Evolutionary conservation across 2,888 invertebrate genomes (phyloP).

Genomic region (Volucella inanis): DNA sequence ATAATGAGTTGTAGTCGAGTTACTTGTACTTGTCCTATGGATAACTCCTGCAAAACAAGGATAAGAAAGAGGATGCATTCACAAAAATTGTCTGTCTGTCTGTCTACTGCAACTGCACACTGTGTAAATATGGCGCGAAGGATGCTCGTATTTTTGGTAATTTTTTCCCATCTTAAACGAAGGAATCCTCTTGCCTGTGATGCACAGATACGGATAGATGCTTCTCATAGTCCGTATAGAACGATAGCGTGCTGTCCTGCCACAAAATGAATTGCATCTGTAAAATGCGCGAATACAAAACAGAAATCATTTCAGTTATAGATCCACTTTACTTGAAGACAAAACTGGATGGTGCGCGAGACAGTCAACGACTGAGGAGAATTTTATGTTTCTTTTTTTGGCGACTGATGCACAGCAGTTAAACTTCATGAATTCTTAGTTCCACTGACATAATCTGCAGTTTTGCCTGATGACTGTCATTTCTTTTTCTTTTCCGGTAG

Average conservation of each 20-base stretch:
- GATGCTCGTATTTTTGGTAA: slow-evolving; percentile 25
- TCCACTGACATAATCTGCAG: slow-evolving; percentile 63
- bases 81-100: slow-evolving; percentile 3
- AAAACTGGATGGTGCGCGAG: slow-evolving; percentile 3
- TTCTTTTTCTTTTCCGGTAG: not conserved
- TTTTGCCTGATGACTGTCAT: slow-evolving; percentile 43
- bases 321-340: slow-evolving; percentile 48
- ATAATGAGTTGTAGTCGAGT: slow-evolving; percentile 73
- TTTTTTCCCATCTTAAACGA: slow-evolving; percentile 36
- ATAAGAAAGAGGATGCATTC: slow-evolving; percentile 48
- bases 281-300: slow-evolving; percentile 63
- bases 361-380: not conserved
- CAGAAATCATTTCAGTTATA: slow-evolving; percentile 65
- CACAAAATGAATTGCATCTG: slow-evolving; percentile 71
- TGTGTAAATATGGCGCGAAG: slow-evolving; percentile 64
- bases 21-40: slow-evolving; percentile 61
- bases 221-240: too few relatives aligned
- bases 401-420: slow-evolving; percentile 14
- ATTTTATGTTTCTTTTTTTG: slow-evolving; percentile 12
- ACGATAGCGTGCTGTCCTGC: slow-evolving; percentile 37
- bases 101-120: slow-evolving; percentile 70
- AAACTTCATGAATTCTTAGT: slow-evolving; percentile 48
- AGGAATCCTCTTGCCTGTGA: slow-evolving; percentile 39
- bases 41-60: slow-evolving; percentile 13
- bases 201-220: slow-evolving; percentile 21